Evolutionary conservation across 2,113 vertebrate species (phyloP).

Genomic region (Sapajus apella): DNA sequence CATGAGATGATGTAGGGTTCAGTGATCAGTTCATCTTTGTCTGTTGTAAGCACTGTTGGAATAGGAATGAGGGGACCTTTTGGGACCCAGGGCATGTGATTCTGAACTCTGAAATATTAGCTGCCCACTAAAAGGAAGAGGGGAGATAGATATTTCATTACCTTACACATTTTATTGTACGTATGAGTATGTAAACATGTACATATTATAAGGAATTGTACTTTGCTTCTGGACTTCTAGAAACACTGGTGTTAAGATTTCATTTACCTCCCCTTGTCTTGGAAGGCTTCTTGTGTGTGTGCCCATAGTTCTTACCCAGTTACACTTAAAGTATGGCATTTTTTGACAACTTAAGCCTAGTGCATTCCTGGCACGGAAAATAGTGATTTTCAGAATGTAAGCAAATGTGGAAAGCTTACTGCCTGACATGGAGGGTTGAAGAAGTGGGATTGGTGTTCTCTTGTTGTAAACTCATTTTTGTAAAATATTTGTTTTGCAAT

Average conservation of each 20-base stretch:
- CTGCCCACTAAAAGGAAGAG: not conserved
- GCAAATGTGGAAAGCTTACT: slow-evolving; percentile 16
- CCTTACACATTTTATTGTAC: not conserved
- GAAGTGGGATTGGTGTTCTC: not conserved
- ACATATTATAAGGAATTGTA: not conserved
- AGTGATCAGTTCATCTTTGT: not conserved
- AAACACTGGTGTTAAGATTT: not conserved
- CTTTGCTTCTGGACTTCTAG: not conserved
- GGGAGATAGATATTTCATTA: not conserved
- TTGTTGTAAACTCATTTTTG: not conserved
- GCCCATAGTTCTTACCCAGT: not conserved
- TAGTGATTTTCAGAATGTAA: slow-evolving; percentile 34
- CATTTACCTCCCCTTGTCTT: not conserved
- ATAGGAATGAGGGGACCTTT: not conserved
- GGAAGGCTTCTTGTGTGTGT: not conserved
- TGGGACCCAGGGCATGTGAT: not conserved
- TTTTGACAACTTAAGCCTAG: slow-evolving; percentile 43
- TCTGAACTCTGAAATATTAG: not conserved
- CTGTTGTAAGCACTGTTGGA: not conserved
- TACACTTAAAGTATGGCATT: slow-evolving; percentile 25
- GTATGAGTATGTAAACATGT: not conserved
- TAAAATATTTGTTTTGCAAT: not conserved
- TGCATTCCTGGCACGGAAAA: not conserved
- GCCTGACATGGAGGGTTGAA: not conserved
- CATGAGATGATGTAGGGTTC: not conserved